These are phyloP conservation scores for Ascaphus truei DNA, from an alignment of 2,113 vertebrate species.

Conservation along the genomic window DNA sequence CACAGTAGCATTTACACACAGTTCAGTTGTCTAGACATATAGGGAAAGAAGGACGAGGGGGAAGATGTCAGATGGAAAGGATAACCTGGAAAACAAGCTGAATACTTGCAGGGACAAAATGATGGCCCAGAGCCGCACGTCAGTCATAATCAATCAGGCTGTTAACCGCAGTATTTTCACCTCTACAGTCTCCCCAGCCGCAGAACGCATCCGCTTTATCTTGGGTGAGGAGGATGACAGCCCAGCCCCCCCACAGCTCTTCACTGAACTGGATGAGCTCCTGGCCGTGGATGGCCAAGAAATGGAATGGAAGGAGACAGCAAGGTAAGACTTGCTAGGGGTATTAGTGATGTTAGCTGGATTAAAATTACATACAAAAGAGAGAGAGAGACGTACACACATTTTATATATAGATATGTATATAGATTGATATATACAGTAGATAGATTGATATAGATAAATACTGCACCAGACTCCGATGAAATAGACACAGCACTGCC, in stretches of 20 bases:
- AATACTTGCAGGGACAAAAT: slow-evolving; percentile 59
- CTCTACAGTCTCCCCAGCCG: slow-evolving; percentile 89
- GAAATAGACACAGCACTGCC: too few species aligned
- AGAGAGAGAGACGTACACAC: not conserved
- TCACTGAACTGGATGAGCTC: slow-evolving; percentile 95
- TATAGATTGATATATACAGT: too few species aligned
- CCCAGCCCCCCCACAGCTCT: slow-evolving; percentile 88
- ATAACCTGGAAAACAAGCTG: slow-evolving; percentile 53
- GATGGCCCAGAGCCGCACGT: slow-evolving; percentile 43
- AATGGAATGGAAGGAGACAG: slow-evolving; percentile 98
- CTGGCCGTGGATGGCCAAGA: slow-evolving; percentile 91
- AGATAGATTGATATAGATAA: too few species aligned
- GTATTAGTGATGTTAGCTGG: not conserved
- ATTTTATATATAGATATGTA: too few species aligned
- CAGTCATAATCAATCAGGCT: slow-evolving; percentile 57
- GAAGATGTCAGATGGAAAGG: slow-evolving; percentile 59
- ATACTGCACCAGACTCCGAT: too few species aligned
- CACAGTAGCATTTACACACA: slow-evolving; percentile 42
- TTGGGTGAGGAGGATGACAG: slow-evolving; percentile 94
- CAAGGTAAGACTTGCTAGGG: slow-evolving; percentile 71
- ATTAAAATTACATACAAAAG: not conserved
- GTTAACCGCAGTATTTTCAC: slow-evolving; percentile 88
- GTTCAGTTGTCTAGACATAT: slow-evolving; percentile 50
- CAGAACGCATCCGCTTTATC: slow-evolving; percentile 94
- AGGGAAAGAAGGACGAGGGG: not conserved